Base-by-base conservation (phyloP, 2,888 invertebrate species). In the Ligdia adustata region DNA sequence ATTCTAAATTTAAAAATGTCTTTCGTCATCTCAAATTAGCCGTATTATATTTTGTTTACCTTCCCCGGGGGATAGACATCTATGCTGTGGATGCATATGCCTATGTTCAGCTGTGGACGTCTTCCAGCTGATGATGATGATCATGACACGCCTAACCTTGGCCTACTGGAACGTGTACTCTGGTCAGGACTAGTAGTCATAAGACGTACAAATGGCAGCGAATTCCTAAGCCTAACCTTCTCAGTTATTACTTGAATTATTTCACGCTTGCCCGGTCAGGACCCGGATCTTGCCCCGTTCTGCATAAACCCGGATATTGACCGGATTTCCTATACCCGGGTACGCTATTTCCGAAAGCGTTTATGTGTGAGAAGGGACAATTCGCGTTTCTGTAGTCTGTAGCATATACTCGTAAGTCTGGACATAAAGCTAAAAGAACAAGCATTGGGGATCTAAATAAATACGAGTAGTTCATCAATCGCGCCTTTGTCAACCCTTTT, bases 271-370 rank as follows among this genome's bases (percentile, higher is more conserved):
- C 33, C 35, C 51, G 41, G 29, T 33, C 50, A 39, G 39, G 38
- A 47, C 26, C 37, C 29, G 26, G 26, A 12, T 34, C 40, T 43
- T 27, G 16, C 15, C 42, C 45, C 52, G 55, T 53, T 64, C 51
- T 50, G 54, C 55, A 60, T 63, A 58, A 61, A 39, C 45, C 53
- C 62, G 63, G 64, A 65, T 63, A 70, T 68, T 65, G 57, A 39
- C 32, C 53, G 60, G 49, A 62, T 44, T 51, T 61, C 50, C 53
- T 26, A 37, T 38, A 41, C 49, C 53, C 42, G 24, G 42, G 28
- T 31, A 34, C 31, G 47, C 48, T 50, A 57, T 60, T 48, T 37
- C 54, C 46, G 47, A 56, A 40, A 37, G 18, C 52, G 53, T 55
- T 53, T 55, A 31, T 53, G 34, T 44, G 27, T 9, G 32, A 26